phyloP scores from a whole-genome alignment of 1,140 invertebrate genomes.

The Ridgeia piscesae region DNA sequence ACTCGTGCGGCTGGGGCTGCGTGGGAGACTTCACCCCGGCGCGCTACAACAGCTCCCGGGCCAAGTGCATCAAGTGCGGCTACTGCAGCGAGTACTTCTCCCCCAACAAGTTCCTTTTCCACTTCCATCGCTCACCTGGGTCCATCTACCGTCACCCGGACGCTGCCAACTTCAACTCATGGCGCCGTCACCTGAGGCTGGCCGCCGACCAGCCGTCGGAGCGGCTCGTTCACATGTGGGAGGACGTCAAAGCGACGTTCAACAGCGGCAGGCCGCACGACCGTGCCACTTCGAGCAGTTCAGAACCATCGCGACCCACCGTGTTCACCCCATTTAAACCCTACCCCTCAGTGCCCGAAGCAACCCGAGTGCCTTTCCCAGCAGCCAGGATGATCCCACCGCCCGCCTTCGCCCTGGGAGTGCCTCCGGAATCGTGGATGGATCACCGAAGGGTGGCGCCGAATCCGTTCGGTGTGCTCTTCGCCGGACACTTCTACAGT shows the following conservation, averaged over 20 bases:
- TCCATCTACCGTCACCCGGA: constrained; percentile 69
- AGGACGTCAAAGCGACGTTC: constrained; percentile 96
- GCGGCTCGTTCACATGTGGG: constrained; percentile 59
- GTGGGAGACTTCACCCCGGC: constrained; percentile 85
- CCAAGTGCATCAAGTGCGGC: constrained; percentile 34
- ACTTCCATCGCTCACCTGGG: constrained; percentile 75
- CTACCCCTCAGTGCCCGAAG: background rate
- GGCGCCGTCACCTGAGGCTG: constrained; percentile 88
- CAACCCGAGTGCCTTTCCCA: background rate
- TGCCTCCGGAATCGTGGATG: background rate
- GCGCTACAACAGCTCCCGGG: constrained; percentile 57
- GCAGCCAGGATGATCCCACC: background rate
- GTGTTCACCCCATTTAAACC: background rate
- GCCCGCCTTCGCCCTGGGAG: no score
- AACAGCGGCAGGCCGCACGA: constrained; percentile 83
- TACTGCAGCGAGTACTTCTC: constrained; percentile 80
- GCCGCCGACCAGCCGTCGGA: constrained; percentile 63
- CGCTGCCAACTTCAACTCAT: constrained; percentile 94
- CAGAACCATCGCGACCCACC: background rate
- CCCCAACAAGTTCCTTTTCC: constrained; percentile 96
- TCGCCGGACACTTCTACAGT: background rate
- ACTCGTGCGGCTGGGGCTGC: constrained; percentile 92
- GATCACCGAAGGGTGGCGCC: background rate
- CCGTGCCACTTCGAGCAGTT: background rate
- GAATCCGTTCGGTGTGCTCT: background rate